phyloP scores from a whole-genome alignment of 2,113 vertebrate genomes.

The Brienomyrus longianalis region DNA sequence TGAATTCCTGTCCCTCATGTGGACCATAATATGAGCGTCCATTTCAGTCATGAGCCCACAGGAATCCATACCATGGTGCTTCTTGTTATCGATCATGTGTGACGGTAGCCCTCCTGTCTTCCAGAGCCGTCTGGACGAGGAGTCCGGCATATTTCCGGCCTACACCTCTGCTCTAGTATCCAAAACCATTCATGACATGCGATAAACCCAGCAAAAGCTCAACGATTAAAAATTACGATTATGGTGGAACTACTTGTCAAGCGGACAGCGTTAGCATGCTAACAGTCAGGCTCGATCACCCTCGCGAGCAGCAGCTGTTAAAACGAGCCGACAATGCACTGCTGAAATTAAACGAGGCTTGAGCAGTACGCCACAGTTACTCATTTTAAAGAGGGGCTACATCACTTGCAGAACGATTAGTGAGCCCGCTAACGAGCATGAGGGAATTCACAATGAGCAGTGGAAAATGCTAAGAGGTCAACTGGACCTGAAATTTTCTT shows the following conservation, averaged over 20 bases:
- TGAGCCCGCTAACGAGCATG: background rate
- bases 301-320: background rate
- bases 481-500: background rate
- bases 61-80: background rate
- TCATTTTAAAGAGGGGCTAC: background rate
- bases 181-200: background rate
- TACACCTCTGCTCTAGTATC: background rate
- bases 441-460: background rate
- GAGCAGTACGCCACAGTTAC: background rate
- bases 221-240: background rate
- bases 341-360: background rate
- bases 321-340: background rate
- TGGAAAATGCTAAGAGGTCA: background rate
- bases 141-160: background rate
- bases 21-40: conserved; percentile 26
- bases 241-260: background rate
- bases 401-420: background rate
- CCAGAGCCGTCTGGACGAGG: background rate
- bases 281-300: background rate
- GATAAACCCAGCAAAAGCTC: background rate
- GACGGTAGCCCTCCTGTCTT: background rate
- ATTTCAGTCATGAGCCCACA: background rate
- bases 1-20: conserved; percentile 47
- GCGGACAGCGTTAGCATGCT: background rate
- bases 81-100: background rate